Evolutionary conservation across 2,888 invertebrate genomes (phyloP).

Genomic region (Ormyrus thymus): DNA sequence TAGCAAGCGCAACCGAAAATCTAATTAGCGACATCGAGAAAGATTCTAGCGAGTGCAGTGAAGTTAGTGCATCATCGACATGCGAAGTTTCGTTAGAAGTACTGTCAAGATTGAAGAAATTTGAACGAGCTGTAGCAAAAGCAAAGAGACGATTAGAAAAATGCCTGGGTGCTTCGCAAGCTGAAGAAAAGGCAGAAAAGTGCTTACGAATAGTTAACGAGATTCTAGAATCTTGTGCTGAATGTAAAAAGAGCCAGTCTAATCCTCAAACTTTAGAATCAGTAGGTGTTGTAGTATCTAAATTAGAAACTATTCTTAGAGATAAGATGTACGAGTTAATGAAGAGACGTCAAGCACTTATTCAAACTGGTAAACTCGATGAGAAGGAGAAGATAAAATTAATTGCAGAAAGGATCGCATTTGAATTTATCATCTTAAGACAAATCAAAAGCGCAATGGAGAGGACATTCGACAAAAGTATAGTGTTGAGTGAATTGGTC

Average conservation of each 20-base stretch:
- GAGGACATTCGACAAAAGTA: constrained; percentile 63
- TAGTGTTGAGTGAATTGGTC: constrained; percentile 78
- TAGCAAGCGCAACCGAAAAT: constrained; percentile 77
- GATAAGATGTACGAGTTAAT: constrained; percentile 83
- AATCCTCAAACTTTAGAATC: constrained; percentile 65
- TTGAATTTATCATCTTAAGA: constrained; percentile 84
- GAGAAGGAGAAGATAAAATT: constrained; percentile 82
- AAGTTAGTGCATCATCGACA: constrained; percentile 62
- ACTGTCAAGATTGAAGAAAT: constrained; percentile 65
- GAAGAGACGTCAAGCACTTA: constrained; percentile 80
- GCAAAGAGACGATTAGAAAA: constrained; percentile 70
- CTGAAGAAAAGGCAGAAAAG: constrained; percentile 70
- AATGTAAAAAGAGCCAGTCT: constrained; percentile 66
- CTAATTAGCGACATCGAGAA: constrained; percentile 68
- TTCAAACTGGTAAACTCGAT: constrained; percentile 82
- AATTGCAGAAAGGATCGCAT: constrained; percentile 87
- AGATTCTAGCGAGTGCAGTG: constrained; percentile 71
- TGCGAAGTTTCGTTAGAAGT: constrained; percentile 67
- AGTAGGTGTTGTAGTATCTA: constrained; percentile 69
- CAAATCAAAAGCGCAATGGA: constrained; percentile 67
- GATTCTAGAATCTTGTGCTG: constrained; percentile 68
- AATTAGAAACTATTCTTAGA: constrained; percentile 81
- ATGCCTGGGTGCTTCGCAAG: constrained; percentile 69
- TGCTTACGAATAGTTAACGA: constrained; percentile 71
- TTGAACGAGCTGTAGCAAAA: constrained; percentile 67